These are phyloP conservation scores for Anodontia alba DNA, from an alignment of 2,888 invertebrate species.

Conservation along the genomic window DNA sequence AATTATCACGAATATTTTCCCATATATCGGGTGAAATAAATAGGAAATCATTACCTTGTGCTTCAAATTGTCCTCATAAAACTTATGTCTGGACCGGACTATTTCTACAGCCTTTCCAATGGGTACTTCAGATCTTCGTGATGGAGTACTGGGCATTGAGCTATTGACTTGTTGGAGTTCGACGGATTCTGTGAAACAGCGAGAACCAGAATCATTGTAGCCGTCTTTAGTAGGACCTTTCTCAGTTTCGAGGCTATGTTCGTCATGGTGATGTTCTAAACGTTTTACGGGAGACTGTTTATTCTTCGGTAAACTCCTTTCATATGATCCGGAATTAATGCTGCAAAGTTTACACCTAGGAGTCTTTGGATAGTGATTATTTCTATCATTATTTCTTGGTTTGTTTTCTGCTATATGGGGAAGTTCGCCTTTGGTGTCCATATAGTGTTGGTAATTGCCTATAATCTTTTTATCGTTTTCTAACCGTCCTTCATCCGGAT, in stretches of 20 bases:
- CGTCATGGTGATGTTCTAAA: neutral
- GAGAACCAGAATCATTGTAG: neutral
- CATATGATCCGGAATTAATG: neutral
- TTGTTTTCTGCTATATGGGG: neutral
- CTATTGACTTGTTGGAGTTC: neutral
- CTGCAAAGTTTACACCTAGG: neutral
- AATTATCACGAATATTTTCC: too few relatives aligned
- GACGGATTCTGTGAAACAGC: neutral
- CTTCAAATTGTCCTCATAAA: conserved; percentile 19
- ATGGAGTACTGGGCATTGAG: neutral
- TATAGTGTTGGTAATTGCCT: conserved; percentile 7
- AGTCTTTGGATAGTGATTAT: neutral
- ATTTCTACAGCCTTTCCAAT: conserved; percentile 46
- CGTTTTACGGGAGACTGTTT: neutral
- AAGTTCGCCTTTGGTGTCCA: neutral
- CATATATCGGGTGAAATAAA: too few relatives aligned
- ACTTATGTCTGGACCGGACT: conserved; percentile 39
- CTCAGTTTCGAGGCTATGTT: neutral
- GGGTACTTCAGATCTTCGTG: neutral
- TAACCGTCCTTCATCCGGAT: conserved; percentile 23
- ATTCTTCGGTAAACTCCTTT: neutral
- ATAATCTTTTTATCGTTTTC: conserved; percentile 18
- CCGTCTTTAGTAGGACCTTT: neutral
- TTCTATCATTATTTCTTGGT: neutral
- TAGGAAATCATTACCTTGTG: conserved; percentile 24